Percentiles rank a stretch among this genome's conserved stretches.
Conservation (phyloP, 2,888 invertebrate species). For the Saturnia japonica region DNA sequence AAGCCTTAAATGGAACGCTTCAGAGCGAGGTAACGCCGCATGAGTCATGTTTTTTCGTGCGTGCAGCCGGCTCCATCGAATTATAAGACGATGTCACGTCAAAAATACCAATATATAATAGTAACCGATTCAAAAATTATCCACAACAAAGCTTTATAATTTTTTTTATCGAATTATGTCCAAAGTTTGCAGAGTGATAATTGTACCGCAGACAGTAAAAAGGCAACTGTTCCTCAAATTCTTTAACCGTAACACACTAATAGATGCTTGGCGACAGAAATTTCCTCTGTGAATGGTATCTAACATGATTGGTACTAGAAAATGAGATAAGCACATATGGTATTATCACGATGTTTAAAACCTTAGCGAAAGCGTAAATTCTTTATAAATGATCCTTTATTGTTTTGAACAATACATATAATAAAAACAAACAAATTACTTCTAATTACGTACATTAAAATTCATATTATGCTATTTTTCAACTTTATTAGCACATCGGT, state of each 20-base stretch:
- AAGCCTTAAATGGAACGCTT: too few species aligned
- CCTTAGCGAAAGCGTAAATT: neutral
- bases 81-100: too few species aligned
- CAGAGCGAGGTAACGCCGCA: too few species aligned
- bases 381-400: neutral
- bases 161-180: neutral
- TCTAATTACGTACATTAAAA: neutral
- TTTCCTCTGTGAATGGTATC: neutral
- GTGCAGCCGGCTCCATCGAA: too few species aligned
- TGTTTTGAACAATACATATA: neutral
- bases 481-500: conserved; percentile 28
- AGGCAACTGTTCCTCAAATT: neutral
- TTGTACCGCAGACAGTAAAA: neutral
- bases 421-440: neutral
- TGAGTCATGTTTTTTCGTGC: too few species aligned
- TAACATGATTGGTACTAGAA: neutral
- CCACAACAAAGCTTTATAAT: neutral
- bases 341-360: neutral
- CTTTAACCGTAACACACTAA: neutral
- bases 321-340: neutral
- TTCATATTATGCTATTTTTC: neutral
- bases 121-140: neutral
- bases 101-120: neutral
- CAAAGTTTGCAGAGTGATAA: neutral
- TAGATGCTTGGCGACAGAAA: neutral